Evolutionary conservation across 2,797 vertebrate genomes (phyloP).

Genomic region (Cichlasoma orientale): DNA sequence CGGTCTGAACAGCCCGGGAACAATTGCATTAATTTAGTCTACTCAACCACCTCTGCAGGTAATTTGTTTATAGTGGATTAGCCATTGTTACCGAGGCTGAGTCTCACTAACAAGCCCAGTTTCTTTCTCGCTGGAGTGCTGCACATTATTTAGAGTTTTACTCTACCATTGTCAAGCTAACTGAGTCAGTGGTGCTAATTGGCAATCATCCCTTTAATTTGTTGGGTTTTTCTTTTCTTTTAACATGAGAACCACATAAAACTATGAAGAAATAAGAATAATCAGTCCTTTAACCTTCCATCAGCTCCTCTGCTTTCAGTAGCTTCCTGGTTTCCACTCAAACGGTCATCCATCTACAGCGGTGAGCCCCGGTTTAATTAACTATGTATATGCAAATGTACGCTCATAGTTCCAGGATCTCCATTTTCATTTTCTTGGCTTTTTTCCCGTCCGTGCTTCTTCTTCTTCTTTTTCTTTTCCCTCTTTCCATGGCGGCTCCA

Average conservation of each 20-base stretch:
- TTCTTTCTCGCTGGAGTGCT: background rate
- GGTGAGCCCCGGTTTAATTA: slow-evolving; percentile 65
- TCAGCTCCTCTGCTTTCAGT: slow-evolving; percentile 36
- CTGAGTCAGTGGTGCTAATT: slow-evolving; percentile 31
- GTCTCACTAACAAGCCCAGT: slow-evolving; percentile 34
- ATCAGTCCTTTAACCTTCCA: slow-evolving; percentile 47
- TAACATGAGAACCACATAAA: background rate
- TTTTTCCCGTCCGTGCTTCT: slow-evolving; percentile 22
- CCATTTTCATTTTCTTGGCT: slow-evolving; percentile 79
- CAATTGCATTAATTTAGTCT: slow-evolving; percentile 55
- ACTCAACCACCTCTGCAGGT: slow-evolving; percentile 41
- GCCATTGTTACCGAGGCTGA: slow-evolving; percentile 28
- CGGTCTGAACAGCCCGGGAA: slow-evolving; percentile 34
- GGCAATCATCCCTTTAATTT: background rate
- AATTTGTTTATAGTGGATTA: slow-evolving; percentile 49
- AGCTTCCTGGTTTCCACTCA: slow-evolving; percentile 39
- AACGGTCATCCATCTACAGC: slow-evolving; percentile 51
- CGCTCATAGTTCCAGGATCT: slow-evolving; percentile 69
- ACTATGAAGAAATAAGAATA: slow-evolving; percentile 31
- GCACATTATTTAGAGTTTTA: slow-evolving; percentile 16
- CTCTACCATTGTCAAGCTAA: slow-evolving; percentile 16
- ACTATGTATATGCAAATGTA: slow-evolving; percentile 75
- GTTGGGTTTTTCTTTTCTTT: background rate
- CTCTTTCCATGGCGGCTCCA: slow-evolving; percentile 39
- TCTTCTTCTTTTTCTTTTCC: background rate